These are phyloP conservation scores for Meteorus cinctellus DNA, from an alignment of 2,888 invertebrate species.

Conservation along the genomic window DNA sequence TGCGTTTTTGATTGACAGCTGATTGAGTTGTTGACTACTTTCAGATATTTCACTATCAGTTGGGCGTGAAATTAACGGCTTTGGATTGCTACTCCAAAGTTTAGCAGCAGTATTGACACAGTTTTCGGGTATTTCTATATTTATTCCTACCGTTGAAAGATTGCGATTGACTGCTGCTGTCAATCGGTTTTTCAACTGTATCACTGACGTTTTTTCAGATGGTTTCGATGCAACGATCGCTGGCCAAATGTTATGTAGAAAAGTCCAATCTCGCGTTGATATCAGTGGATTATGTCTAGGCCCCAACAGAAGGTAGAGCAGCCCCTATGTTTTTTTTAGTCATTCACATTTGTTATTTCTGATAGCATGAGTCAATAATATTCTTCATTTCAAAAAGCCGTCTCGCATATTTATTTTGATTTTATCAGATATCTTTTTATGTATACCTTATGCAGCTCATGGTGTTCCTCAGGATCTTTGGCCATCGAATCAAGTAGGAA, in stretches of 20 bases:
- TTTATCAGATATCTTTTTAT: constrained; percentile 10
- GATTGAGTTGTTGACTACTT: constrained; percentile 68
- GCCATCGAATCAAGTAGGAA: constrained; percentile 78
- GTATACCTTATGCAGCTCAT: constrained; percentile 81
- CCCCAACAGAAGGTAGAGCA: constrained; percentile 84
- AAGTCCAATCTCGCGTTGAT: constrained; percentile 85
- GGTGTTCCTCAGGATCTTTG: constrained; percentile 77
- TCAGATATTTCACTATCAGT: constrained; percentile 67
- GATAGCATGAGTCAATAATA: neutral
- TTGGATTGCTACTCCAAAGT: constrained; percentile 72
- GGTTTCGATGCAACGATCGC: constrained; percentile 84
- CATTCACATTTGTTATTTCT: constrained; percentile 3
- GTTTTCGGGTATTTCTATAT: constrained; percentile 75
- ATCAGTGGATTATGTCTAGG: constrained; percentile 80
- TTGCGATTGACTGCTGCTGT: constrained; percentile 76
- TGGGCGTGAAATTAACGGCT: constrained; percentile 69
- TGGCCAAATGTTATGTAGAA: constrained; percentile 84
- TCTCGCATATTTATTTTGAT: neutral
- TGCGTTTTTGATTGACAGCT: constrained; percentile 74
- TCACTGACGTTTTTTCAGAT: constrained; percentile 89
- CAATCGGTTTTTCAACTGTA: constrained; percentile 76
- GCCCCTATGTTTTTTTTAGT: constrained; percentile 76
- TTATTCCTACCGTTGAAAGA: constrained; percentile 80
- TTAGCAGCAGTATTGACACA: constrained; percentile 75
- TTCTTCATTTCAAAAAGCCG: too few relatives aligned